These are phyloP conservation scores for Drosophila austrosaltans DNA, from an alignment of 2,888 invertebrate genomes.

Conservation along the genomic window DNA sequence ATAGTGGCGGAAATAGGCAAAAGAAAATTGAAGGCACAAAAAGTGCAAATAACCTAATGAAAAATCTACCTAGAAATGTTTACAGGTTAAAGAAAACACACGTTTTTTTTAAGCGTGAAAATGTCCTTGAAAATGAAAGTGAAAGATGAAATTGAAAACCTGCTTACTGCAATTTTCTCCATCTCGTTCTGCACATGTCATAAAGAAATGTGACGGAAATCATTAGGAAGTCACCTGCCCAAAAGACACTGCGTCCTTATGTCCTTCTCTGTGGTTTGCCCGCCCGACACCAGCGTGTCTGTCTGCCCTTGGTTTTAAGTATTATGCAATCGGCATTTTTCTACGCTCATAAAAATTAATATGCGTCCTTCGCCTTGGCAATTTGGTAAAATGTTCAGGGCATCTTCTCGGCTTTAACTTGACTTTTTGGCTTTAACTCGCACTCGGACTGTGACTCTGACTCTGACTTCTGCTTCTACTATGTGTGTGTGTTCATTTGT, in stretches of 20 bases:
- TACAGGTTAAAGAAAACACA: conserved; percentile 2
- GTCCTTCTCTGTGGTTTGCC: neutral
- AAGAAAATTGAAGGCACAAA: conserved; percentile 27
- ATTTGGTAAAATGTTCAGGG: conserved; percentile 57
- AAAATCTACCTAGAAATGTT: conserved; percentile 14
- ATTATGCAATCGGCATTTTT: conserved; percentile 79
- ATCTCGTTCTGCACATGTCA: conserved; percentile 55
- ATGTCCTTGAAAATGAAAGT: conserved; percentile 78
- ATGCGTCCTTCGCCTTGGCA: conserved; percentile 77
- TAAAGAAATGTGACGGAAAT: conserved; percentile 50
- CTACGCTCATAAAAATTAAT: conserved; percentile 81
- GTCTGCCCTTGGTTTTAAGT: conserved; percentile 16
- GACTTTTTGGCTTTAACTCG: conserved; percentile 16
- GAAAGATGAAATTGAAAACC: conserved; percentile 56
- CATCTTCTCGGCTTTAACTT: conserved; percentile 10
- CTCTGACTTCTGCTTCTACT: conserved; percentile 59
- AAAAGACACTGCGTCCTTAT: neutral
- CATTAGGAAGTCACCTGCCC: conserved; percentile 71
- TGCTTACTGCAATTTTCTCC: conserved; percentile 55
- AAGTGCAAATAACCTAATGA: conserved; percentile 8
- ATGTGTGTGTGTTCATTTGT: conserved; percentile 29
- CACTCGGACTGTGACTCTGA: conserved; percentile 53
- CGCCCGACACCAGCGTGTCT: neutral
- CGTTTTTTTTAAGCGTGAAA: conserved; percentile 61
- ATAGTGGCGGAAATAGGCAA: conserved; percentile 36